Base-by-base conservation (phyloP, 2,113 vertebrate genomes). In the Hippocampus zosterae region DNA sequence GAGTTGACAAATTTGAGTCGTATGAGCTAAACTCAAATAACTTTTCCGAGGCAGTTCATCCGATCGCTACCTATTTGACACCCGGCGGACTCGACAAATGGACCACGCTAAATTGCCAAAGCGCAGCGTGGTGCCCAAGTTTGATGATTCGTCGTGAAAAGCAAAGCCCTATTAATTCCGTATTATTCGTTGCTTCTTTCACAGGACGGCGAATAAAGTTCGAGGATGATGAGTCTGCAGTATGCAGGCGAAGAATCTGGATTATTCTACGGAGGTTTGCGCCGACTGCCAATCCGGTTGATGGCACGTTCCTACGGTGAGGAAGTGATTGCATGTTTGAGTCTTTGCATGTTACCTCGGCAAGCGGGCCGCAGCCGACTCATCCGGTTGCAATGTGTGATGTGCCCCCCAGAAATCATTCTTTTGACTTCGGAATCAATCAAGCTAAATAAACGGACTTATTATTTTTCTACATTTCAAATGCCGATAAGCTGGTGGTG, bases 401-500 rank as follows among this genome's bases (percentile, higher is more conserved):
- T 37, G 18, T 63, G 61, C 21, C 61, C 21, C n/a, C 61, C 33
- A n/a, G 21, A 63, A 63, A 63, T n/a, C 21, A 63, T 63, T 3
- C 37, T 21, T 62, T 64, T 64, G 6, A 19, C 40, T 7, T 21
- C 40, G 10, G 41, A 64, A 44, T 64, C 40, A 64, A 64, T 64
- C 37, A 57, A 57, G 55, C 55, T 27, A 29, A 52, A 50, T 72
- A 73, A 65, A 29, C 42, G 56, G 78, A 78, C 56, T 77, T 40
- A 70, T 56, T 73, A 75, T 69, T 84, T 84, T 74, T 63, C 70
- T 81, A 66, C 59, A 78, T 77, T 84, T 79, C 73, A 70, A 73
- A 77, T 67, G 50, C 56, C 60, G 44, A 48, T 85, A 76, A 82
- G 81, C 72, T 79, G 62, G 68, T 76, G 71, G 70, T 69, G 57